phyloP scores from a whole-genome alignment of 2,113 vertebrate genomes.

The Aix galericulata region DNA sequence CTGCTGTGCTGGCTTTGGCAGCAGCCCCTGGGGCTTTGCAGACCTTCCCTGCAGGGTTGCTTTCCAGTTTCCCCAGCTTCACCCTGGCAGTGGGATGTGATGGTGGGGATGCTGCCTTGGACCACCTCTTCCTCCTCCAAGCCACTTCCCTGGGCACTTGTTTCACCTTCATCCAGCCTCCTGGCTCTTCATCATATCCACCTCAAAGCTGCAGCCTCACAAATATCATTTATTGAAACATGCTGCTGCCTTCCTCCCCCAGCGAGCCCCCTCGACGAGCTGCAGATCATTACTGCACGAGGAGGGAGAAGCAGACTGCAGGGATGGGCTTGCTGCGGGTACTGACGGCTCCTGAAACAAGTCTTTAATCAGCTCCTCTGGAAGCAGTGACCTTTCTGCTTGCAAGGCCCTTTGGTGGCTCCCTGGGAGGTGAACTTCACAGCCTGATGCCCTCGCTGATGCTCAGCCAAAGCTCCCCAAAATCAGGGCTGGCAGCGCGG shows the following conservation, averaged over 20 bases:
- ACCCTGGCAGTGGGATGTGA: neutral
- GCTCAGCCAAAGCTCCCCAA: neutral
- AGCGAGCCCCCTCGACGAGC: rapidly evolving
- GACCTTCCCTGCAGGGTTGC: neutral
- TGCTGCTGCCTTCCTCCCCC: neutral
- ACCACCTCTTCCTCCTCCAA: neutral
- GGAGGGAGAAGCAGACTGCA: rapidly evolving
- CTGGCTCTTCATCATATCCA: neutral
- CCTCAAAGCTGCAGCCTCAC: neutral
- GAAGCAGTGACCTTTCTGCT: slow-evolving; percentile 10
- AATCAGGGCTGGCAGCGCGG: rapidly evolving
- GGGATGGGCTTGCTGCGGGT: rapidly evolving
- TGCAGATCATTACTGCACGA: neutral
- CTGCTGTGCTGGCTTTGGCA: neutral
- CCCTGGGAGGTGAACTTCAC: neutral
- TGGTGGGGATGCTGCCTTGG: neutral
- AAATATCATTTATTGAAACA: neutral
- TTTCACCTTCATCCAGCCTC: neutral
- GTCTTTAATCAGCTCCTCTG: neutral
- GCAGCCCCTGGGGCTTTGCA: neutral
- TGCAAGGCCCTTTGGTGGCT: neutral
- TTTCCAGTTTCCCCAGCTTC: neutral
- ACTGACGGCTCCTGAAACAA: rapidly evolving
- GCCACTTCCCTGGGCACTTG: rapidly evolving
- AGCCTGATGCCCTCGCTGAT: neutral